phyloP scores from a whole-genome alignment of 2,888 invertebrate species.

The Euzophera pinguis region DNA sequence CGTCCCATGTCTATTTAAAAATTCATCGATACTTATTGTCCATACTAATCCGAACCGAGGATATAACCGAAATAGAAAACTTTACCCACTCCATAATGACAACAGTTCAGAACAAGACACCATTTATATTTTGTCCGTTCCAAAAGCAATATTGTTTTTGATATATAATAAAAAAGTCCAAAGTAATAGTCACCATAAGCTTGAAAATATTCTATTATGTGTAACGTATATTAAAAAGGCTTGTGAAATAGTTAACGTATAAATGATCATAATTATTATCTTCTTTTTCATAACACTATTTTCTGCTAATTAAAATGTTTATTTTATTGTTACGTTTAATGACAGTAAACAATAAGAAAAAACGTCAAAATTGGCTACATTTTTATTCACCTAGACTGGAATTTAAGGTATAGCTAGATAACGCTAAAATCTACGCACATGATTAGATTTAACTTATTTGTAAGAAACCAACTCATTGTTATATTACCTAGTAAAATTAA shows the following conservation, averaged over 20 bases:
- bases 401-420: conserved; percentile 35
- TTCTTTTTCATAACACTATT: too few species aligned
- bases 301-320: too few species aligned
- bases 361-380: conserved; percentile 18
- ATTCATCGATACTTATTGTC: conserved; percentile 64
- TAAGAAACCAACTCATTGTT: conserved; percentile 27
- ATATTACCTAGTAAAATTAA: background rate
- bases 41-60: conserved; percentile 54
- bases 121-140: too few species aligned
- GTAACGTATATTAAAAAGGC: conserved; percentile 34
- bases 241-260: conserved; percentile 47
- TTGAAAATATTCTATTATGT: too few species aligned
- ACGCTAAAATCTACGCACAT: conserved; percentile 64
- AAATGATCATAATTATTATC: background rate
- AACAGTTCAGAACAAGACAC: background rate
- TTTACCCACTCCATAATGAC: conserved; percentile 23
- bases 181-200: too few species aligned
- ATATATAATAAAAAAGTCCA: too few species aligned
- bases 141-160: too few species aligned
- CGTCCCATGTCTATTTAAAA: conserved; percentile 74
- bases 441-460: conserved; percentile 29
- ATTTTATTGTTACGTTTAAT: conserved; percentile 8
- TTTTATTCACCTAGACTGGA: conserved; percentile 43
- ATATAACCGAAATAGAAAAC: conserved; percentile 36
- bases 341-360: background rate